Conservation (phyloP, 2,113 vertebrate species). For the Desmodus rotundus region DNA sequence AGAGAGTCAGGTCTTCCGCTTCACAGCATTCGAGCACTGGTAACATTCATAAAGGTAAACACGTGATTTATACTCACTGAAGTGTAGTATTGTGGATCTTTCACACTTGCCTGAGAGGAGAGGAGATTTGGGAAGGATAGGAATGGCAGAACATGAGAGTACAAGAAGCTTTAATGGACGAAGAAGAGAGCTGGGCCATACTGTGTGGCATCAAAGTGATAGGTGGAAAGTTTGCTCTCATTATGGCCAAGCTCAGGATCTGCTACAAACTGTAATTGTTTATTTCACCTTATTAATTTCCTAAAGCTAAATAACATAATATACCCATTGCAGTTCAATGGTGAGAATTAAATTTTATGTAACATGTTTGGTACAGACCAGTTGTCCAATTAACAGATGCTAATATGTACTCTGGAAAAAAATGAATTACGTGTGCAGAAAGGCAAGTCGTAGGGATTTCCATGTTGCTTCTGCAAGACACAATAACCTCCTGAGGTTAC, state of each 20-base stretch:
- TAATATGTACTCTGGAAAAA: background rate
- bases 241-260: background rate
- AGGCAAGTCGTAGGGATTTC: background rate
- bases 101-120: background rate
- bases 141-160: background rate
- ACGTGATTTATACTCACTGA: background rate
- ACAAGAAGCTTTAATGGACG: background rate
- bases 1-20: background rate
- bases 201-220: background rate
- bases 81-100: background rate
- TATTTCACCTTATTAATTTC: background rate
- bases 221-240: background rate
- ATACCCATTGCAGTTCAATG: background rate
- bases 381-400: background rate
- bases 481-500: background rate
- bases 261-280: background rate
- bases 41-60: background rate
- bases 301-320: background rate
- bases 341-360: background rate
- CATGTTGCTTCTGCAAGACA: background rate
- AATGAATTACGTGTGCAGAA: background rate
- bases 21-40: background rate
- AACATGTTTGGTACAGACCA: background rate
- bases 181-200: background rate
- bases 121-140: background rate